Conservation (phyloP, 1,140 invertebrate species). For the Drosophila parvula region DNA sequence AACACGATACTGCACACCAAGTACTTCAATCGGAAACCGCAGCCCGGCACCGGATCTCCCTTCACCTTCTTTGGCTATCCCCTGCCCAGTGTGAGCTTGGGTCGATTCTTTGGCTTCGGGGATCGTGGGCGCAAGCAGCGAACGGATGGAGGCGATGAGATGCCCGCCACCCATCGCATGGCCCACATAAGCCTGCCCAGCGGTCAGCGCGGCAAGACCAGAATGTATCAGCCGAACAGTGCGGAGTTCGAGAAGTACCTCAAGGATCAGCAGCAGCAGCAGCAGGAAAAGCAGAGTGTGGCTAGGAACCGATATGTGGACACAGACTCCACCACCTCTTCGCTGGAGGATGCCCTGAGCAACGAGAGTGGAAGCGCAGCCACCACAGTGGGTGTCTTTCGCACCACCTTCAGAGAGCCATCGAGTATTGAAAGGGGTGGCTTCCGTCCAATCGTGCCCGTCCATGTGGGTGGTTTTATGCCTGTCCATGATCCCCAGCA, state of each 20-base stretch:
- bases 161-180: slow-evolving; percentile 79
- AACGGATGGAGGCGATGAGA: slow-evolving; percentile 54
- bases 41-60: slow-evolving; percentile 84
- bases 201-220: slow-evolving; percentile 68
- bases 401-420: slow-evolving; percentile 85
- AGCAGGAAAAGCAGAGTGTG: slow-evolving; percentile 42
- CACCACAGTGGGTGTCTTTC: slow-evolving; percentile 75
- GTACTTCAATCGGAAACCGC: slow-evolving; percentile 85
- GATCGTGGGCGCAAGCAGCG: slow-evolving; percentile 74
- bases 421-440: slow-evolving; percentile 88
- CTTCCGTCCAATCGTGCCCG: slow-evolving; percentile 89
- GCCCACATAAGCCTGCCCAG: slow-evolving; percentile 58
- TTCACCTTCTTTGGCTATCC: slow-evolving; percentile 94
- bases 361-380: slow-evolving; percentile 68
- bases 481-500: slow-evolving; percentile 82
- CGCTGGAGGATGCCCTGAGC: slow-evolving; percentile 80
- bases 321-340: slow-evolving; percentile 79
- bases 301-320: slow-evolving; percentile 67
- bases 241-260: slow-evolving; percentile 83
- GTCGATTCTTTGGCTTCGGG: slow-evolving; percentile 76
- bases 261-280: slow-evolving; percentile 55
- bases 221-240: slow-evolving; percentile 83
- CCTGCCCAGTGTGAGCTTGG: slow-evolving; percentile 87
- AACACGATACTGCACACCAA: slow-evolving; percentile 88
- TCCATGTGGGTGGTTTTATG: slow-evolving; percentile 89